phyloP scores from a whole-genome alignment of 2,888 invertebrate genomes.

The Eupithecia insigniata region DNA sequence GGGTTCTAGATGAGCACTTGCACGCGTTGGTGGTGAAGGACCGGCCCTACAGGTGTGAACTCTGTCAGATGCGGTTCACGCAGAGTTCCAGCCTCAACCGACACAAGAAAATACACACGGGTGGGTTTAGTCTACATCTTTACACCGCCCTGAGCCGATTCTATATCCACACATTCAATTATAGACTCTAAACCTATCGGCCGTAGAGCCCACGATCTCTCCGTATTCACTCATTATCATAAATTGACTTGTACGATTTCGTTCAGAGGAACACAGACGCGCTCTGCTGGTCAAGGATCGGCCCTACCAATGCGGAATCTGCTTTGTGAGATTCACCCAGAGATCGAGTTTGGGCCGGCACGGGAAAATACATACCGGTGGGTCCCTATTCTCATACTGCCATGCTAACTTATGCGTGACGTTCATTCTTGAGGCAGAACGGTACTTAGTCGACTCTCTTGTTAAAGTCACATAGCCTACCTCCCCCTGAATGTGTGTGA shows the following conservation, averaged over 20 bases:
- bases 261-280: slow-evolving; percentile 79
- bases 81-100: slow-evolving; percentile 89
- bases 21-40: slow-evolving; percentile 83
- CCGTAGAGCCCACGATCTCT: slow-evolving; percentile 48
- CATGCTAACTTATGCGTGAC: slow-evolving; percentile 65
- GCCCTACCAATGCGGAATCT: slow-evolving; percentile 87
- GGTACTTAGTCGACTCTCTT: slow-evolving; percentile 62
- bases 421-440: slow-evolving; percentile 74
- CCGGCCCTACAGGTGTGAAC: slow-evolving; percentile 87
- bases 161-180: slow-evolving; percentile 49
- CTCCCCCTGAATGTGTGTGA: slow-evolving; percentile 82
- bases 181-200: slow-evolving; percentile 26
- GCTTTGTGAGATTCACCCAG: slow-evolving; percentile 87
- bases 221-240: slow-evolving; percentile 45
- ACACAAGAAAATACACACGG: slow-evolving; percentile 88
- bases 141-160: slow-evolving; percentile 62
- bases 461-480: slow-evolving; percentile 62
- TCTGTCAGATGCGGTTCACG: slow-evolving; percentile 88
- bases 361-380: slow-evolving; percentile 86
- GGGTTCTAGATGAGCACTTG: slow-evolving; percentile 83
- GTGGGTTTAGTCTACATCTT: slow-evolving; percentile 70
- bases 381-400: slow-evolving; percentile 67
- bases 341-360: slow-evolving; percentile 88
- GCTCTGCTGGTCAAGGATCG: slow-evolving; percentile 79
- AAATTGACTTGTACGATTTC: slow-evolving; percentile 70